Conservation (phyloP, 2,113 vertebrate species). For the Esox niger region DNA sequence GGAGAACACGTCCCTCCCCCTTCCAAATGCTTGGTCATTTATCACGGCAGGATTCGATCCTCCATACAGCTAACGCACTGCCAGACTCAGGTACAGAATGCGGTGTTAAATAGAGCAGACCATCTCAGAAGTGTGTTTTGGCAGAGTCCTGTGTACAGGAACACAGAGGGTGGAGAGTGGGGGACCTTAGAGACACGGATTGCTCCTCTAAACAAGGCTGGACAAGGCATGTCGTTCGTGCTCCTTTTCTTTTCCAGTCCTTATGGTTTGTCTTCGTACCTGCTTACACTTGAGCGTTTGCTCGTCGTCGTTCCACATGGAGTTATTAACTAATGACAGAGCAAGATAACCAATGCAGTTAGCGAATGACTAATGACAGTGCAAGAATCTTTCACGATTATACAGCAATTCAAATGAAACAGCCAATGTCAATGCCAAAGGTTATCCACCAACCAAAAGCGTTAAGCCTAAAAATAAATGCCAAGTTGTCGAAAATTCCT, state of each 20-base stretch:
- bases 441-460: too few relatives aligned
- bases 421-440: too few relatives aligned
- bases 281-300: slow-evolving; percentile 47
- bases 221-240: slow-evolving; percentile 59
- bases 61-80: slow-evolving; percentile 32
- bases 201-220: slow-evolving; percentile 48
- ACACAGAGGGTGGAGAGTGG: slow-evolving; percentile 36
- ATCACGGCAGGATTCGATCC: slow-evolving; percentile 52
- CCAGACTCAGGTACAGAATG: slow-evolving; percentile 22
- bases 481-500: too few relatives aligned
- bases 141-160: slow-evolving; percentile 24
- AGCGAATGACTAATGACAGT: too few relatives aligned
- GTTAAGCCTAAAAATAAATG: too few relatives aligned
- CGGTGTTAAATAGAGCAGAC: background rate
- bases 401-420: too few relatives aligned
- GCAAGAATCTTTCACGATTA: too few relatives aligned
- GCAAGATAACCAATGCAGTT: too few relatives aligned
- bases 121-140: slow-evolving; percentile 18
- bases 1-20: slow-evolving; percentile 40
- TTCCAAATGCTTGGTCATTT: slow-evolving; percentile 51
- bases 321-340: slow-evolving; percentile 30
- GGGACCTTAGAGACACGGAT: slow-evolving; percentile 41
- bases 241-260: slow-evolving; percentile 55
- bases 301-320: slow-evolving; percentile 36
- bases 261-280: slow-evolving; percentile 54